These are phyloP conservation scores for Platerodrilus igneus DNA, from an alignment of 2,888 invertebrate genomes.

Conservation along the genomic window DNA sequence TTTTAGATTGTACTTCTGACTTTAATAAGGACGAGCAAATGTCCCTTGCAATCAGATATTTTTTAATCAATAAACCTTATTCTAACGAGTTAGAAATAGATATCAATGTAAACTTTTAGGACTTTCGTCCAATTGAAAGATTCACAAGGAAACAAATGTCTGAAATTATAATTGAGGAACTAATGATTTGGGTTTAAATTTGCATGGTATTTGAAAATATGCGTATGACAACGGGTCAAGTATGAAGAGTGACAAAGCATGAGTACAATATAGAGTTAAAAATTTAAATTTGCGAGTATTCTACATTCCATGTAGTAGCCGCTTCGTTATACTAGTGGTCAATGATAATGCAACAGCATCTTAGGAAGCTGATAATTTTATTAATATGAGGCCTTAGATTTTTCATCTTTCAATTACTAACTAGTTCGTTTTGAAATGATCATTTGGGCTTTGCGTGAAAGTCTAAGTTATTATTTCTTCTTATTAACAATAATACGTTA, in stretches of 20 bases:
- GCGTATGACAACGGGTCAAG: constrained; percentile 28
- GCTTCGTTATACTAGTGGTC: constrained; percentile 29
- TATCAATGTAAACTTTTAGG: too few species aligned
- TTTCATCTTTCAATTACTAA: too few species aligned
- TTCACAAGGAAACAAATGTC: too few species aligned
- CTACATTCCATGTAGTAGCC: constrained; percentile 28
- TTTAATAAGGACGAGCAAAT: constrained; percentile 18
- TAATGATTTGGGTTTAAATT: constrained; percentile 19
- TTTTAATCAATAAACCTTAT: too few species aligned
- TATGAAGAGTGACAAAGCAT: constrained; percentile 22
- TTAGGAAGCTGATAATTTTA: constrained; percentile 20
- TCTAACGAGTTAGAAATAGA: too few species aligned
- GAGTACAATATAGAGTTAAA: constrained; percentile 23
- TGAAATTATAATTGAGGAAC: too few species aligned
- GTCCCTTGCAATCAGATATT: too few species aligned
- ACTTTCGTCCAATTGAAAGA: too few species aligned
- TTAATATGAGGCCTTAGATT: constrained; percentile 19
- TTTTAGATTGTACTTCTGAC: constrained; percentile 13
- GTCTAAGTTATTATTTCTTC: too few species aligned
- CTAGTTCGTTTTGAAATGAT: too few species aligned
- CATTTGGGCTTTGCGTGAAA: too few species aligned
- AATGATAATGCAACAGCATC: constrained; percentile 27
- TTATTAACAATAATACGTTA: constrained; percentile 20
- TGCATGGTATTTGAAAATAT: constrained; percentile 19
- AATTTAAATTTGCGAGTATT: constrained; percentile 27